These are phyloP conservation scores for Caenorhabditis panamensis DNA, from an alignment of 2,888 invertebrate species.

Conservation along the genomic window DNA sequence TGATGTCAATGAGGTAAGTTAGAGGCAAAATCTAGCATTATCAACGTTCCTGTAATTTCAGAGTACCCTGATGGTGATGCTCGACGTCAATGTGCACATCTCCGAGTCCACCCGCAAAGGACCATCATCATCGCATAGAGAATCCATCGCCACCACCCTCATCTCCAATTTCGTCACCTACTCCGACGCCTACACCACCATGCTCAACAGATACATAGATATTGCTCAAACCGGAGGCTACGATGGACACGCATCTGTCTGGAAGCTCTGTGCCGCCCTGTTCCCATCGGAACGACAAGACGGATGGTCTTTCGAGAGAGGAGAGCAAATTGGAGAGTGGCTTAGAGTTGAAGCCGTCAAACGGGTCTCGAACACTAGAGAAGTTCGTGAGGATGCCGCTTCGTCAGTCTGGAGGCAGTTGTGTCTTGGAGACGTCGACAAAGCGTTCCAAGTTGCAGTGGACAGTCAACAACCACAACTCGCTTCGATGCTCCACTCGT, in stretches of 20 bases:
- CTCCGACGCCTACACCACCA: slow-evolving; percentile 17
- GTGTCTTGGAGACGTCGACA: slow-evolving; percentile 61
- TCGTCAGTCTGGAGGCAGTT: slow-evolving; percentile 61
- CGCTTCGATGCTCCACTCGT: slow-evolving; percentile 59
- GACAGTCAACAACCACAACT: slow-evolving; percentile 49
- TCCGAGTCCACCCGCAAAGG: slow-evolving; percentile 39
- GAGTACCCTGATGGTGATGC: slow-evolving; percentile 31
- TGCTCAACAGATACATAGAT: slow-evolving; percentile 44
- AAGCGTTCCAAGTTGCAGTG: slow-evolving; percentile 54
- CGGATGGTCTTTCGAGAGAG: slow-evolving; percentile 64
- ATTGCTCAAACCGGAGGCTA: slow-evolving; percentile 45
- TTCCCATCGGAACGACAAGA: slow-evolving; percentile 62
- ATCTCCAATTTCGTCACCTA: slow-evolving; percentile 42
- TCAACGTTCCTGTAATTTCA: slow-evolving; percentile 9
- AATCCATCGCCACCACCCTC: neutral
- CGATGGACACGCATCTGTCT: slow-evolving; percentile 60
- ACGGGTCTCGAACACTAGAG: neutral
- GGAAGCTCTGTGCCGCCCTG: slow-evolving; percentile 64
- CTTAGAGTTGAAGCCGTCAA: slow-evolving; percentile 43
- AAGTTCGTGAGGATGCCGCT: slow-evolving; percentile 4
- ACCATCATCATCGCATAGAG: slow-evolving; percentile 7
- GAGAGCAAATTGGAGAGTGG: slow-evolving; percentile 67
- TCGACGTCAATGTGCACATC: slow-evolving; percentile 37
- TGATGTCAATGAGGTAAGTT: slow-evolving; percentile 38
- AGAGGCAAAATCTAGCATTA: neutral